Conservation (phyloP, 1,140 invertebrate species). For the Eurosta solidaginis region DNA sequence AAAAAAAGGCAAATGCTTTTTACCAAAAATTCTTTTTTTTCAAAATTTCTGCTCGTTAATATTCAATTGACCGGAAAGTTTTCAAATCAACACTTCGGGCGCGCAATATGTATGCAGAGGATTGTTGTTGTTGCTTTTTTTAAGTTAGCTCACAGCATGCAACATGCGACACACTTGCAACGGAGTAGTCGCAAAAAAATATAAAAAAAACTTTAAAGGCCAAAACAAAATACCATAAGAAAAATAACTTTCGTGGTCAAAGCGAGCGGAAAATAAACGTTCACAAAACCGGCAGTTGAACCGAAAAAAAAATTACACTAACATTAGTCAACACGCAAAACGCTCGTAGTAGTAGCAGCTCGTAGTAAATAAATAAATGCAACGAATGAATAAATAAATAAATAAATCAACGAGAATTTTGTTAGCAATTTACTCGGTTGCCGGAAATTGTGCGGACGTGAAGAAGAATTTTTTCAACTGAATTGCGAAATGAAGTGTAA, state of each 20-base stretch:
- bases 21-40: not conserved
- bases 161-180: not conserved
- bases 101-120: not conserved
- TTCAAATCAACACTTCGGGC: conserved; percentile 16
- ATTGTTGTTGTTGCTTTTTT: not conserved
- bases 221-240: not conserved
- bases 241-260: too few relatives aligned
- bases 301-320: not conserved
- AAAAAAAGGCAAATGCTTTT: not conserved
- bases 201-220: not conserved
- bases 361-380: not conserved
- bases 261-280: not conserved
- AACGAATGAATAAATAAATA: conserved; percentile 16
- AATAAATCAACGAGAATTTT: conserved; percentile 16
- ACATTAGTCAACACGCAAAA: conserved; percentile 13
- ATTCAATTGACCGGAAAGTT: conserved; percentile 22
- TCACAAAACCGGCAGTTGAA: not conserved
- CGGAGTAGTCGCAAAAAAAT: not conserved
- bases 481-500: conserved; percentile 32
- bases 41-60: not conserved
- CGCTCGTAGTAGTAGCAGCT: not conserved
- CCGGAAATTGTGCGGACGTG: conserved; percentile 32
- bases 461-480: conserved; percentile 28
- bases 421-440: not conserved
- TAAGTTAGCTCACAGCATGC: not conserved